Conservation (phyloP, 2,888 invertebrate species). For the Ichneumon xanthorius region DNA sequence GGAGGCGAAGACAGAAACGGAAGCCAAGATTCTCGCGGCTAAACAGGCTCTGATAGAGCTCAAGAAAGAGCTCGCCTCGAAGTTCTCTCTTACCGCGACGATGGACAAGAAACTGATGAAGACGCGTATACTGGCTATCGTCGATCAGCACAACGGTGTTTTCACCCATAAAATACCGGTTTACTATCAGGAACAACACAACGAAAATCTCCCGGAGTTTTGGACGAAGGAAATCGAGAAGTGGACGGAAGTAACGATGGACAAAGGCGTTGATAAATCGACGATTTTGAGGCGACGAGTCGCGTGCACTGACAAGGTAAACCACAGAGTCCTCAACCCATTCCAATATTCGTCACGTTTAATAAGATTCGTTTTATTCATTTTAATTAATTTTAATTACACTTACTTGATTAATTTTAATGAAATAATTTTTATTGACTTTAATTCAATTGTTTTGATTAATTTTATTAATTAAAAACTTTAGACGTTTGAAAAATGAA, state of each 20-base stretch:
- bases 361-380: background rate
- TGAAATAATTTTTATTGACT: background rate
- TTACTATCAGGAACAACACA: slow-evolving; percentile 87
- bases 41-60: slow-evolving; percentile 83
- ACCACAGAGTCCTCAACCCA: background rate
- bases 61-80: slow-evolving; percentile 77
- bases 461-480: background rate
- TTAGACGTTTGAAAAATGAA: background rate
- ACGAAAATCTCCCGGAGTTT: slow-evolving; percentile 89
- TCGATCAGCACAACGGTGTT: slow-evolving; percentile 85
- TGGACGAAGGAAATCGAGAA: slow-evolving; percentile 89
- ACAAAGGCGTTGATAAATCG: slow-evolving; percentile 86
- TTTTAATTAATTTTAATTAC: background rate
- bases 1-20: slow-evolving; percentile 81
- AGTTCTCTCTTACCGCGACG: slow-evolving; percentile 70
- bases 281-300: slow-evolving; percentile 83
- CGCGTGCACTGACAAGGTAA: slow-evolving; percentile 63
- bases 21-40: slow-evolving; percentile 84
- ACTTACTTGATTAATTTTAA: no score
- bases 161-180: slow-evolving; percentile 85
- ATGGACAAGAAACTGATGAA: slow-evolving; percentile 75
- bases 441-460: background rate
- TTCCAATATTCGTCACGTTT: no score
- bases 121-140: slow-evolving; percentile 83
- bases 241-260: slow-evolving; percentile 86